Percentiles rank a stretch among this genome's conserved stretches.
phyloP scores from a whole-genome alignment of 2,888 invertebrate species.

The Teleogryllus oceanicus region DNA sequence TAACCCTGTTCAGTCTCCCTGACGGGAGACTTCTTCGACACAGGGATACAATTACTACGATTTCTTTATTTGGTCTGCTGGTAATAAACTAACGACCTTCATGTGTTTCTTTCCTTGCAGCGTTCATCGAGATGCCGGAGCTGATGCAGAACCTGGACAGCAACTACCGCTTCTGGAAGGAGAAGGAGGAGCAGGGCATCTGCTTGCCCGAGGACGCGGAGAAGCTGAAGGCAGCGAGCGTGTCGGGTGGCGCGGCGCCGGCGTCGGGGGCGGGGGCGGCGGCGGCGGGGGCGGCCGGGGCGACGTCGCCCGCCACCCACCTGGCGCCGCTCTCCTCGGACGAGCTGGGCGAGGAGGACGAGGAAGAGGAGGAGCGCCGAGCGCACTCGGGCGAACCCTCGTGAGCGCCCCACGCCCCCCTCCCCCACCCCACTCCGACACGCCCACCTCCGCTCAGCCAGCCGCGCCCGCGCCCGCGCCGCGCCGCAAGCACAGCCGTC shows the following conservation, averaged over 20 bases:
- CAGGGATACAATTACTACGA: not conserved
- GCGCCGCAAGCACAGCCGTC: too few species aligned
- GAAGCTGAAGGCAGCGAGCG: not conserved
- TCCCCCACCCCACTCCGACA: not conserved
- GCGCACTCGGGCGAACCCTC: not conserved
- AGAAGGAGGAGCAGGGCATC: conserved; percentile 49
- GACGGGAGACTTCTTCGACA: too few species aligned
- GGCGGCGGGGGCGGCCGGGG: not conserved
- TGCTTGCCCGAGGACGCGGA: not conserved
- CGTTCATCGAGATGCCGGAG: conserved; percentile 91
- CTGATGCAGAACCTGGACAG: conserved; percentile 75
- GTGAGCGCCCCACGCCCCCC: not conserved
- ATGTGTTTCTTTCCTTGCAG: conserved; percentile 51
- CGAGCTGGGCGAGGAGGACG: not conserved
- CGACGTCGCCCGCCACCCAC: not conserved
- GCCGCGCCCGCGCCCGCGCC: not conserved
- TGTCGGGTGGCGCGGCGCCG: not conserved
- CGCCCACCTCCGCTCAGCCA: not conserved
- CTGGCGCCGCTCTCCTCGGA: not conserved
- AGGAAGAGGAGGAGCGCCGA: not conserved
- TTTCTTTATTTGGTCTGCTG: conserved; percentile 4
- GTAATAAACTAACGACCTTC: not conserved
- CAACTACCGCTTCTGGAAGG: conserved; percentile 91
- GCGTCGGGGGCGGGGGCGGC: not conserved
- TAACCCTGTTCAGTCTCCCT: too few species aligned